A percentile compares a stretch with the other conserved stretches of the same genome.
phyloP scores from a whole-genome alignment of 2,888 invertebrate genomes.

The Pherbina coryleti region DNA sequence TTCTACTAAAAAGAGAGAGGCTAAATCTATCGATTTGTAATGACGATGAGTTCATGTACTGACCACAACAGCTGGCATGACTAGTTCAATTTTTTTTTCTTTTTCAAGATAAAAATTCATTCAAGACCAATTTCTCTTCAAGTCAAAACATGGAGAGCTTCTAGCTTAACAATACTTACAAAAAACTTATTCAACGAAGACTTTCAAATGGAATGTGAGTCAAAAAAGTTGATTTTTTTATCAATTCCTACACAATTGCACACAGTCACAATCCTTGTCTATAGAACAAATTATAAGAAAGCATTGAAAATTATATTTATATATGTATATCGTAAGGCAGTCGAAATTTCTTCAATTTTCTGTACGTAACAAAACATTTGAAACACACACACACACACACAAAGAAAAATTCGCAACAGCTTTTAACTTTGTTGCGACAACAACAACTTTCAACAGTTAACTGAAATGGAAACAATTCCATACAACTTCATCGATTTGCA shows the following conservation, averaged over 20 bases:
- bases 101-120: too few relatives aligned
- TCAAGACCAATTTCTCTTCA: too few relatives aligned
- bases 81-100: too few relatives aligned
- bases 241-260: background rate
- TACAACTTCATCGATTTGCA: background rate
- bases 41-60: too few relatives aligned
- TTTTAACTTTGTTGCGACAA: background rate
- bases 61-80: too few relatives aligned
- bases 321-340: background rate
- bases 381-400: background rate
- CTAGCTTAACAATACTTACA: too few relatives aligned
- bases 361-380: background rate
- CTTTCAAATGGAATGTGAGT: too few relatives aligned
- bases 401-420: background rate
- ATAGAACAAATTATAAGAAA: background rate
- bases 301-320: background rate
- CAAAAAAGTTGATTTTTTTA: too few relatives aligned
- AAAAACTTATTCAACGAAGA: too few relatives aligned
- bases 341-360: conserved; percentile 1
- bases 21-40: too few relatives aligned
- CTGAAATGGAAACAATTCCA: background rate
- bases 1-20: too few relatives aligned
- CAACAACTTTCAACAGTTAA: background rate
- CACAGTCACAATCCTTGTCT: background rate
- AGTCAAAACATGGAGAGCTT: too few relatives aligned